Conservation (phyloP, 30 jellyfish, hydroid and myxozoan genomes). For the Turritopsis dohrnii region DNA sequence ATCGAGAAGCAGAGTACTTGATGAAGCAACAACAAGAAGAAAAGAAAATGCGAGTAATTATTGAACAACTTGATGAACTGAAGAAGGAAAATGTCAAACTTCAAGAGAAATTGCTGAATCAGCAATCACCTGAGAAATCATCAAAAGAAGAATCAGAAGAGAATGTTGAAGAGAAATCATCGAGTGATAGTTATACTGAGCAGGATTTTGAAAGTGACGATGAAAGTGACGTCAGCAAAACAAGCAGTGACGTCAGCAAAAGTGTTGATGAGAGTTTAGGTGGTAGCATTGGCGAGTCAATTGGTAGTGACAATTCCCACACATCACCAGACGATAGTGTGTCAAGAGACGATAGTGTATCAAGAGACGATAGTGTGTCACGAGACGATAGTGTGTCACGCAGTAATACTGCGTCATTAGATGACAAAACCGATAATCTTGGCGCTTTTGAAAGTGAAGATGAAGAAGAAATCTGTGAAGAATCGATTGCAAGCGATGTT, state of each 20-base stretch:
- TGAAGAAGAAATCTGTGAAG: neutral
- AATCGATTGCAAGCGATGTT: neutral
- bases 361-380: neutral
- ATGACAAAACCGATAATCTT: neutral
- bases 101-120: neutral
- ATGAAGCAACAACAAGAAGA: neutral
- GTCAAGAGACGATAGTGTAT: neutral
- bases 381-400: neutral
- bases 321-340: neutral
- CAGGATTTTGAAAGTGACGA: neutral
- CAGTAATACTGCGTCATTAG: neutral
- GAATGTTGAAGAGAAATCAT: neutral
- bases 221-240: neutral
- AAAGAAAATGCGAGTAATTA: neutral
- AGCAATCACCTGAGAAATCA: neutral
- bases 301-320: neutral
- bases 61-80: neutral
- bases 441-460: neutral
- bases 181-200: neutral
- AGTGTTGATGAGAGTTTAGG: neutral
- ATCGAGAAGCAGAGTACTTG: neutral
- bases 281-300: neutral
- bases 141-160: neutral
- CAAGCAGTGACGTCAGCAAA: neutral
- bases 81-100: neutral